Evolutionary conservation across 2,797 vertebrate species (phyloP), one percentile per base, ranked within the genome.

Genomic region (Staurois parvus): DNA sequence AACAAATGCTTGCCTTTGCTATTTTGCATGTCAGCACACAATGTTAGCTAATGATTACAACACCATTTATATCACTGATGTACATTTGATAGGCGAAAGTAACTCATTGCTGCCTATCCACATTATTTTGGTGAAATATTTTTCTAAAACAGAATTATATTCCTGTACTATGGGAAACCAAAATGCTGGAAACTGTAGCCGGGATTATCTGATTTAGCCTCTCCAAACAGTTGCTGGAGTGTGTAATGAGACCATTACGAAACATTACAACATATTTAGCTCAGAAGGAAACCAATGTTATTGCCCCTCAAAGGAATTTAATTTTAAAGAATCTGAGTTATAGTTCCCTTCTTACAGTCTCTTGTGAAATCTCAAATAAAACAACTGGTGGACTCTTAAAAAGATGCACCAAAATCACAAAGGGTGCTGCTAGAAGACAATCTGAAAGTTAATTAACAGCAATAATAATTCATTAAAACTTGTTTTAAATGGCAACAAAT

Each of bases 1-100:
- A 21, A 56, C 48, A 56, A 56, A 56, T 45, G 42, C 11, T 45
- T 45, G 2, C 4, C 48, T 37, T 13, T 28, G 1, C 10, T 66
- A 88, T 87, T 88, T 89, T 91, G 91, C 88, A n/a, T 82, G 75
- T 89, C 88, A 82, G 37, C 48, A 72, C 40, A 32, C 21, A 75
- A 52, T 67, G 32, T 15, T 10, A 28, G 19, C 70, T 74, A 59
- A 32, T 26, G 4, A 6, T 56, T 15, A 62, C 79, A 72, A 81
- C 19, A 34, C 2, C 68, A 75, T 56, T 56, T 42, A 56, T 24
- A 80, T 52, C 21, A n/a, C 10, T 29, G 59, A 80, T 85, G 52
- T 72, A 81, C 32, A 24, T 73, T 52, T 45, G 30, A 78, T 26
- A 84, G 52, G 30, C 32, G 45, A 42, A 62, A 59, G 37, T n/a